These are phyloP conservation scores for Drosophila subobscura DNA, from an alignment of 1,140 invertebrate species.

Conservation along the genomic window DNA sequence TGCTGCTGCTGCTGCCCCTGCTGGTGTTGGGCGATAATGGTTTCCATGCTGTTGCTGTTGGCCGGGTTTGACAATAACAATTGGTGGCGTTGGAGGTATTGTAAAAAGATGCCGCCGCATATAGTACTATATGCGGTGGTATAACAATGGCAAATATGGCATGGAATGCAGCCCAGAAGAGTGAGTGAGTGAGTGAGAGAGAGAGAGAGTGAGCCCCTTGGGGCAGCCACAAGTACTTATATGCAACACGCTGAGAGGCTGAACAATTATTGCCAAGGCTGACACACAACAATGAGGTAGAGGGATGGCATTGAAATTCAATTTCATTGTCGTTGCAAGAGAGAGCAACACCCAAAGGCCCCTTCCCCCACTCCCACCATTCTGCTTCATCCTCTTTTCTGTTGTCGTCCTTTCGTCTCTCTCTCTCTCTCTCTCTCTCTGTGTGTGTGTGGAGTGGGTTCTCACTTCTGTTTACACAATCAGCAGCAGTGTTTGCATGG, in stretches of 20 bases:
- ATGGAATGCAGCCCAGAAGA: conserved; percentile 3
- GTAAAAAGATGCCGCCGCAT: conserved; percentile 21
- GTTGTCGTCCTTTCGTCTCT: not conserved
- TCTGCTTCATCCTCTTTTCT: conserved; percentile 7
- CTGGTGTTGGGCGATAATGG: conserved; percentile 51
- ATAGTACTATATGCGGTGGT: not conserved
- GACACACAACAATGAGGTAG: conserved; percentile 34
- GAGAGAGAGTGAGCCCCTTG: not conserved
- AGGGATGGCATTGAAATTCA: conserved; percentile 33
- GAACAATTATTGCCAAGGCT: conserved; percentile 48
- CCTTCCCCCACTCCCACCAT: not conserved
- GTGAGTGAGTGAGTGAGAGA: not conserved
- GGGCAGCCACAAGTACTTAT: conserved; percentile 14
- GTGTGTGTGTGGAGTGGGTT: not conserved
- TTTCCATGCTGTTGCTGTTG: conserved; percentile 29
- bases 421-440: conserved; percentile 10
- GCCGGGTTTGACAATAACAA: conserved; percentile 21
- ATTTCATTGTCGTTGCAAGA: conserved; percentile 35
- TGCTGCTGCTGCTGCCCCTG: conserved; percentile 20
- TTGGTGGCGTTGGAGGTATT: not conserved
- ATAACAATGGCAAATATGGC: conserved; percentile 32
- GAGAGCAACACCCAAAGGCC: not conserved
- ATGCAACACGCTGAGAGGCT: conserved; percentile 18
- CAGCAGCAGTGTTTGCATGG: conserved; percentile 46
- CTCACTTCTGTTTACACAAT: conserved; percentile 52